phyloP scores from a whole-genome alignment of 2,888 invertebrate species.

The Pherbina coryleti region DNA sequence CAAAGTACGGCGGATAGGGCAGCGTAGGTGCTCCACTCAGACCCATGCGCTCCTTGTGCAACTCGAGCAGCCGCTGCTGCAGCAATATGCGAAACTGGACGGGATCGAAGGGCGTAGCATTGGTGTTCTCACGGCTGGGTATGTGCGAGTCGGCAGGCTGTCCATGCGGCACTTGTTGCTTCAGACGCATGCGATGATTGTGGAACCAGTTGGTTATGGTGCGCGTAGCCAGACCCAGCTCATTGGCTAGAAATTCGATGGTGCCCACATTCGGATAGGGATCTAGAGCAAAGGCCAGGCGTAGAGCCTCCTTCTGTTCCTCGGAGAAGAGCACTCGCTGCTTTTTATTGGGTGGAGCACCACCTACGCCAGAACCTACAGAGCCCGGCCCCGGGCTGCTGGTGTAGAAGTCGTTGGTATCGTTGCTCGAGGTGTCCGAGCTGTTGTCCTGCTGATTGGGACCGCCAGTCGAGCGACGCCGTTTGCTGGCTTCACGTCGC shows the following conservation, averaged over 20 bases:
- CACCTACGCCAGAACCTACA: conserved; percentile 70
- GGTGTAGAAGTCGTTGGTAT: conserved; percentile 89
- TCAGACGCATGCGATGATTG: conserved; percentile 98
- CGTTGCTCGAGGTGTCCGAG: conserved; percentile 89
- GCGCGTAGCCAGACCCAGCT: conserved; percentile 90
- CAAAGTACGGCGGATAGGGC: conserved; percentile 85
- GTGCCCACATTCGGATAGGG: conserved; percentile 97
- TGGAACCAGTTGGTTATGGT: conserved; percentile 99
- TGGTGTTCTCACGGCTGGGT: conserved; percentile 79
- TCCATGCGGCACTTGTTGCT: conserved; percentile 88
- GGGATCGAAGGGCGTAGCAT: conserved; percentile 86
- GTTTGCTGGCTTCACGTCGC: conserved; percentile 90
- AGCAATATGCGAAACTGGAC: conserved; percentile 90
- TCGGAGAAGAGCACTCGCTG: conserved; percentile 97
- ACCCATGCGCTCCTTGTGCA: conserved; percentile 88
- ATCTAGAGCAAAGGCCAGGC: conserved; percentile 94
- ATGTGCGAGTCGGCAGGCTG: conserved; percentile 76
- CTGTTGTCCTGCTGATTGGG: conserved; percentile 87
- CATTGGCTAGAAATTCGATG: conserved; percentile 93
- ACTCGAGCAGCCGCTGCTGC: conserved; percentile 88
- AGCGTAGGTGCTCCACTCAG: conserved; percentile 80
- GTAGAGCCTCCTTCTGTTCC: conserved; percentile 96
- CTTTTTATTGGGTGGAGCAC: conserved; percentile 90
- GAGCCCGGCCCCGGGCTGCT: conserved; percentile 82
- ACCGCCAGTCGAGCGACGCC: conserved; percentile 86